Percentiles rank a stretch among this genome's conserved stretches.
These are phyloP conservation scores for Pomphorhynchus laevis DNA, from an alignment of 1,140 invertebrate species.

Conservation along the genomic window DNA sequence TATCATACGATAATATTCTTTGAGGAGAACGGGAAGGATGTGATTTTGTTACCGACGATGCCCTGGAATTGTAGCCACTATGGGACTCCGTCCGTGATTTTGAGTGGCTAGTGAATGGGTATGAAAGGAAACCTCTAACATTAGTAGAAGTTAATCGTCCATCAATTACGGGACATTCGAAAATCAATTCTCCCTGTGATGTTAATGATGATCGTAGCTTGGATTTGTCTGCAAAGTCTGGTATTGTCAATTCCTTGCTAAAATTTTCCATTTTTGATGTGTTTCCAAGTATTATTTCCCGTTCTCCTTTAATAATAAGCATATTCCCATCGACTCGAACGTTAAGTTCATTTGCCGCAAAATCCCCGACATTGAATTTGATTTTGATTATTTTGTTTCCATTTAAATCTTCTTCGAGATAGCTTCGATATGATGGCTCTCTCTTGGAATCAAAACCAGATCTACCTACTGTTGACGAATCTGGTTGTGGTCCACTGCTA, in stretches of 20 bases:
- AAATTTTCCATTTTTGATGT: constrained; percentile 8
- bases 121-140: too few species aligned
- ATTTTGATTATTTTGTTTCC: constrained; percentile 8
- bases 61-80: too few species aligned
- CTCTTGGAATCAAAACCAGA: background rate
- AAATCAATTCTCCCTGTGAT: constrained; percentile 1
- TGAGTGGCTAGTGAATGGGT: too few species aligned
- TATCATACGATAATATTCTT: too few species aligned
- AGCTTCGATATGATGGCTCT: background rate
- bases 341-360: constrained; percentile 5
- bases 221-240: constrained; percentile 7
- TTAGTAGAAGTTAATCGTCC: too few species aligned
- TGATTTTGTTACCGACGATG: too few species aligned
- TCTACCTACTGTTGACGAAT: too few species aligned
- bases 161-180: constrained; percentile 5
- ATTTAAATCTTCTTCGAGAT: constrained; percentile 9
- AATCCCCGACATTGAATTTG: constrained; percentile 8
- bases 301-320: constrained; percentile 6
- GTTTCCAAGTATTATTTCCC: constrained; percentile 1
- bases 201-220: constrained; percentile 4
- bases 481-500: too few species aligned
- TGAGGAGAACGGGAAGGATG: too few species aligned
- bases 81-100: too few species aligned
- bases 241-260: constrained; percentile 8
- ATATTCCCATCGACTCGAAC: constrained; percentile 1